Evolutionary conservation across 2,113 vertebrate genomes (phyloP).

Genomic region (Sinosuthora webbiana): DNA sequence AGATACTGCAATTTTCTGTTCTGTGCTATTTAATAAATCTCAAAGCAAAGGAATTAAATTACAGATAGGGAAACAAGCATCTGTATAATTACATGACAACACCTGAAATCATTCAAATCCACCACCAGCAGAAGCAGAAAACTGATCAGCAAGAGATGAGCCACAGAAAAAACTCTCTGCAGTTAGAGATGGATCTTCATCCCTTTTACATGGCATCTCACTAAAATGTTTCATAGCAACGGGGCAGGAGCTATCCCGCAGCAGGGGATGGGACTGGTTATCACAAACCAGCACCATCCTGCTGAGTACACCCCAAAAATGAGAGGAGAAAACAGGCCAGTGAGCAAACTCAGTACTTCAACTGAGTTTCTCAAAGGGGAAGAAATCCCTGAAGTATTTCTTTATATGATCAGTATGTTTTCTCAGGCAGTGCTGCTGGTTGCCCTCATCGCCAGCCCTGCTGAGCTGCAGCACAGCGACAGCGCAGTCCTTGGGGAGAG

Average conservation of each 20-base stretch:
- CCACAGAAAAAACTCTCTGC: not conserved
- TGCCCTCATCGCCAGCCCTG: not conserved
- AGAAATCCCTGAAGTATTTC: not conserved
- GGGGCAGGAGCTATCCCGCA: not conserved
- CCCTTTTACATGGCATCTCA: not conserved
- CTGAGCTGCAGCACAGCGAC: accelerated
- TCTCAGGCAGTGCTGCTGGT: not conserved
- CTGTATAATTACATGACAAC: not conserved
- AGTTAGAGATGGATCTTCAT: slow-evolving; percentile 20
- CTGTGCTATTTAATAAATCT: not conserved
- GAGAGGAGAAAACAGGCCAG: not conserved
- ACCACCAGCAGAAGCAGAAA: not conserved
- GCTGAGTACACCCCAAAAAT: not conserved
- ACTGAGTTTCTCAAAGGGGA: not conserved
- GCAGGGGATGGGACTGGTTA: not conserved
- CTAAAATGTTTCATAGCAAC: slow-evolving; percentile 26
- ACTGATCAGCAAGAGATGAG: not conserved
- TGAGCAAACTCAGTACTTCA: not conserved
- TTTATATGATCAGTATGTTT: not conserved
- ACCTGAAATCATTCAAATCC: not conserved
- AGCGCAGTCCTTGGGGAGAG: accelerated
- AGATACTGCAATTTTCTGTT: not conserved
- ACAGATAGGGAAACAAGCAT: not conserved
- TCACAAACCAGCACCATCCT: not conserved
- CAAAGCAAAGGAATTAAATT: not conserved